These are phyloP conservation scores for Leuctra nigra DNA, from an alignment of 2,888 invertebrate genomes.

Conservation along the genomic window DNA sequence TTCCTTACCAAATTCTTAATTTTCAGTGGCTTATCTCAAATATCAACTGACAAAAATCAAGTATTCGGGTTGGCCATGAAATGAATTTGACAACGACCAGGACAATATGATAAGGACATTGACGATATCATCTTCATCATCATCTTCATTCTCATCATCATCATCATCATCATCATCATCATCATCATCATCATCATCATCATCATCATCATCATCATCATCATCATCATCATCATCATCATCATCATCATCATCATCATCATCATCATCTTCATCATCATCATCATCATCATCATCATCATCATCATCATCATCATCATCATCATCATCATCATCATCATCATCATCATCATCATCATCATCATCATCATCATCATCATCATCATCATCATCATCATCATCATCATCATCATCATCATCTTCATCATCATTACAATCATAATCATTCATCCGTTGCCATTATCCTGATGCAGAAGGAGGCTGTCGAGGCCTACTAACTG, in stretches of 20 bases:
- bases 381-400: constrained; percentile 18
- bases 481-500: too few species aligned
- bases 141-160: too few species aligned
- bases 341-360: constrained; percentile 18
- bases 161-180: constrained; percentile 16
- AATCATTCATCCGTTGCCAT: too few species aligned
- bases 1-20: too few species aligned
- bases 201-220: constrained; percentile 16
- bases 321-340: constrained; percentile 16
- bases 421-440: too few species aligned
- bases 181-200: constrained; percentile 18
- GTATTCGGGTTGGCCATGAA: too few species aligned
- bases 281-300: constrained; percentile 17
- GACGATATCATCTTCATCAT: too few species aligned
- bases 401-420: constrained; percentile 15
- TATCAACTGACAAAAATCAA: too few species aligned
- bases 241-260: constrained; percentile 21
- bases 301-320: not conserved
- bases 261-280: constrained; percentile 9
- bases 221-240: constrained; percentile 21
- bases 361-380: constrained; percentile 20
- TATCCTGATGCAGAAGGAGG: too few species aligned
- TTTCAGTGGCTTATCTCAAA: too few species aligned
- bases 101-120: too few species aligned
- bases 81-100: too few species aligned